These are phyloP conservation scores for Conistra vaccinii DNA, from an alignment of 2,888 invertebrate species.

Conservation along the genomic window DNA sequence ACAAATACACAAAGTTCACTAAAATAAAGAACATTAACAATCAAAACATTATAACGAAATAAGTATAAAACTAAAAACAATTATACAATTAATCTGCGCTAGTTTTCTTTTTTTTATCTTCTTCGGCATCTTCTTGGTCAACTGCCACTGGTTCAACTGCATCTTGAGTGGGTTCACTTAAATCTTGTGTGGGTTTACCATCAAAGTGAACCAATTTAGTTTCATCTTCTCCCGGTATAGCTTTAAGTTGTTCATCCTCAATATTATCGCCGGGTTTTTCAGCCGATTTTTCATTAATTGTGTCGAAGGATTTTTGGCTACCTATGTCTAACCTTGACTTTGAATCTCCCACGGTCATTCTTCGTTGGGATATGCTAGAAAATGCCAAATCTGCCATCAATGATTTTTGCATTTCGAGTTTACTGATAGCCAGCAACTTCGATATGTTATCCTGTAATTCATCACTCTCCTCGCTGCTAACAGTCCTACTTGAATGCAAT, in stretches of 20 bases:
- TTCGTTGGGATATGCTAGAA: constrained; percentile 70
- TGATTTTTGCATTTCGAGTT: constrained; percentile 84
- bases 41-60: background rate
- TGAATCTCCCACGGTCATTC: constrained; percentile 38
- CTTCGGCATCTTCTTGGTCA: background rate
- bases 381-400: constrained; percentile 83
- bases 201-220: background rate
- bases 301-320: background rate
- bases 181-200: constrained; percentile 1
- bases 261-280: background rate
- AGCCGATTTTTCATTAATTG: constrained; percentile 26
- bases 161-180: background rate
- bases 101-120: constrained; percentile 5
- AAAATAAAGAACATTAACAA: background rate
- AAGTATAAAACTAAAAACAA: background rate
- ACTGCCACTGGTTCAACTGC: background rate
- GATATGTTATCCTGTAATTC: constrained; percentile 64
- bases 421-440: constrained; percentile 79
- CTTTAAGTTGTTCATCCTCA: constrained; percentile 54
- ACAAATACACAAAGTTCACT: background rate
- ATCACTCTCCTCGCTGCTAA: constrained; percentile 54
- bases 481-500: constrained; percentile 73
- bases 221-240: constrained; percentile 1
- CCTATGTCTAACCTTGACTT: background rate
- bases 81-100: constrained; percentile 7